These are phyloP conservation scores for Spilogale gracilis DNA, from an alignment of 2,113 vertebrate genomes.

Conservation along the genomic window DNA sequence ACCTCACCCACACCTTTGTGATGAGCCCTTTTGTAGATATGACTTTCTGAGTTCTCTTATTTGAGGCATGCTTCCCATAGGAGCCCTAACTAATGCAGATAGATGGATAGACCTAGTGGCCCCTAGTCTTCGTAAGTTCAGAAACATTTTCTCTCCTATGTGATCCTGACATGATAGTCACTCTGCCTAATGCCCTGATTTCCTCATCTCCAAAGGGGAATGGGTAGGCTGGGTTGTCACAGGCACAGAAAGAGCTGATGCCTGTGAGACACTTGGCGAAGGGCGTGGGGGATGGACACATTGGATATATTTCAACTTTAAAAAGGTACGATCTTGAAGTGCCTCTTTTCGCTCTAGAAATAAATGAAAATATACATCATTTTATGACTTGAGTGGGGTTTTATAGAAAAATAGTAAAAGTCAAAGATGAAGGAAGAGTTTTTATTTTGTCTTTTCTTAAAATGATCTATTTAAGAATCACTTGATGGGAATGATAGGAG, in stretches of 20 bases:
- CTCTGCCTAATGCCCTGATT: neutral
- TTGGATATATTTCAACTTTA: neutral
- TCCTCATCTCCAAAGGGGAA: neutral
- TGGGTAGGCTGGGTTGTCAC: accelerated
- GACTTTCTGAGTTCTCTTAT: neutral
- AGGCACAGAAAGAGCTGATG: accelerated
- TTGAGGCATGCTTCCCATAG: accelerated
- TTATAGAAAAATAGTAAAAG: neutral
- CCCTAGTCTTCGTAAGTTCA: neutral
- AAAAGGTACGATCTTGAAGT: neutral
- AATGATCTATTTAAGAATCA: neutral
- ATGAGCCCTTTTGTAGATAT: neutral
- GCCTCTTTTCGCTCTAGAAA: neutral
- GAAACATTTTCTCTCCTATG: neutral
- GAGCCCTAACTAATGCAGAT: neutral
- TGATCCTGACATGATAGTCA: neutral
- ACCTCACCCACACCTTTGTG: accelerated
- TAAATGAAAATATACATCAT: neutral
- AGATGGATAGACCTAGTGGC: neutral
- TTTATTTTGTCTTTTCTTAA: neutral
- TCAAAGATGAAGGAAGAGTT: neutral
- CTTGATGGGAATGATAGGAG: neutral
- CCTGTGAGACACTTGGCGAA: accelerated
- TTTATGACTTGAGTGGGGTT: neutral
- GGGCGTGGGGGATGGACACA: too few relatives aligned